Percentiles rank a stretch among this genome's conserved stretches.
Conservation (phyloP, 1,140 invertebrate species). For the Habropoda laboriosa region DNA sequence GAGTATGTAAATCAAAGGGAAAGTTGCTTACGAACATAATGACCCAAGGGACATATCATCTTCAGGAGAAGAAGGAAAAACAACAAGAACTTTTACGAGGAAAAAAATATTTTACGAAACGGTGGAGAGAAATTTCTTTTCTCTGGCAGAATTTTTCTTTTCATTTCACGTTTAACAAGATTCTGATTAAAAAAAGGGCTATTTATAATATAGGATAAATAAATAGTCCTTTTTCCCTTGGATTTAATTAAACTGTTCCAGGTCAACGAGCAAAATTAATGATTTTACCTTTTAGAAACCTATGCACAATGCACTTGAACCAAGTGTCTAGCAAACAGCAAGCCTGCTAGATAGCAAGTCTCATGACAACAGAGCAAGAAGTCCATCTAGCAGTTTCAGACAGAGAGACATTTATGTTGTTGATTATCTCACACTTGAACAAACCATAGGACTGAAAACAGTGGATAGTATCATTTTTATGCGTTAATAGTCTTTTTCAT, state of each 20-base stretch:
- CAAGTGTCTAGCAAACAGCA: neutral
- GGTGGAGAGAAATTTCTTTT: neutral
- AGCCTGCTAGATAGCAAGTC: too few species aligned
- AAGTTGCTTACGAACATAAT: neutral
- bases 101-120: neutral
- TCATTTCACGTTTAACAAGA: neutral
- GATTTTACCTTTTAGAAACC: neutral
- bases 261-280: neutral
- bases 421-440: neutral
- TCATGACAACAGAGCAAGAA: neutral
- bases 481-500: too few species aligned
- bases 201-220: neutral
- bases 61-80: too few species aligned
- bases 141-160: neutral
- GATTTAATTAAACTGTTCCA: conserved; percentile 6
- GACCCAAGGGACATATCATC: neutral
- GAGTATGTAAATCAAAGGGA: neutral
- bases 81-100: neutral
- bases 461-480: too few species aligned
- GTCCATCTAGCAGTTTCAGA: neutral
- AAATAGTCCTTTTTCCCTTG: neutral
- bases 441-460: neutral
- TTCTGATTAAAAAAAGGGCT: neutral
- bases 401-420: neutral
- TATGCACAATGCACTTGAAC: neutral